Evolutionary conservation across 2,888 invertebrate genomes (phyloP), one percentile per base, ranked within the genome.

Genomic region (Phrixothrix hirtus): DNA sequence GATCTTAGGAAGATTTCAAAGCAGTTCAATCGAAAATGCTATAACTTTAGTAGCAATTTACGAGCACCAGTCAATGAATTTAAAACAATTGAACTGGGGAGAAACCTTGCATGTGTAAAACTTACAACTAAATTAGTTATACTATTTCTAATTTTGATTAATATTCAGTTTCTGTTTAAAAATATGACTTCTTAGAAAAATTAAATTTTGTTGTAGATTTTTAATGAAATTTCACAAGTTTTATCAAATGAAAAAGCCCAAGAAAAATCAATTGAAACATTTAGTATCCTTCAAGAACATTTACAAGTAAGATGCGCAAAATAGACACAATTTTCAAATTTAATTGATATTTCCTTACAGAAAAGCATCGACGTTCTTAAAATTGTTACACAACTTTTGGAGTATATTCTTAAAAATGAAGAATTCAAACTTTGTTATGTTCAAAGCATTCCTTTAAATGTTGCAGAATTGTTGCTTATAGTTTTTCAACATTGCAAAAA

Each of bases 401-500:
- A 56, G 5, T 45, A 44, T 35, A 15, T 60, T 12, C 25, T 51
- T 6, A 17, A 31, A 6, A 48, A 41, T 31, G 44, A 57, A 26
- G 51, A 51, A 43, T 31, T 55, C 15, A 11, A 31, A 31, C 47
- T 53, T 9, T 31, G 12, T 12, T 6, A 52, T 13, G 39, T 61
- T 16, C 34, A 30, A 17, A 58, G 53, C 48, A 25, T 65, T 4
- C 63, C 66, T 3, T 49, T 49, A 41, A 50, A 51, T 25, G 73
- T 77, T 2, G 75, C 75, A 11, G 64, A 65, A 10, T 76, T 81
- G 31, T 68, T 81, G 30, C 63, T 70, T 30, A 62, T 67, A 43
- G 74, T 80, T 15, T 80, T 80, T 58, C 67, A 65, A 47, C 80
- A 81, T 62, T 81, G 81, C 62, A 79, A 75, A 58, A 73, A 79